Evolutionary conservation across 2,797 vertebrate species (phyloP), one percentile per base, ranked within the genome.

Genomic region (Phylloscopus collybita): DNA sequence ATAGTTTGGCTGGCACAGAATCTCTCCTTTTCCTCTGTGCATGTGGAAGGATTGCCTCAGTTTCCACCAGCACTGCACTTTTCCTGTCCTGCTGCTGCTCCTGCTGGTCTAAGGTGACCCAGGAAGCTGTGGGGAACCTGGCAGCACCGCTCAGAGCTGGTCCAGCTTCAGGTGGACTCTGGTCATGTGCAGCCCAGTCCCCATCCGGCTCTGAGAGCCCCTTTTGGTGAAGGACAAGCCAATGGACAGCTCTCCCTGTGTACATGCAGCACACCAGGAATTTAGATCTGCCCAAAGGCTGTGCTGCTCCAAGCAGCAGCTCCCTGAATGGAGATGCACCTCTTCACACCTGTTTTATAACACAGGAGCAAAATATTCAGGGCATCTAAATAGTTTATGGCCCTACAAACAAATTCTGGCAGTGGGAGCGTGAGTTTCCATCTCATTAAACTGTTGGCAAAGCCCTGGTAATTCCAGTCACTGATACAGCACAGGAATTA

Each of bases 391-490:
- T 73, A 95, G 89, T 90, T 96, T 95, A 90, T 94, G 69, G 29
- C 59, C 76, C 0, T 0, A 72, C 87, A 96, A 96, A 96, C 73
- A 92, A 86, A 93, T 92, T 61, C 93, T 96, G 96, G 95, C 95
- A 88, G 80, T 16, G 45, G 56, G 64, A 94, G 64, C 13, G 0
- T 44, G 76, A 95, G 92, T 97, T 96, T 97, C 94, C 95, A 92
- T 96, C 89, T 94, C 88, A 71, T 93, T 92, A 91, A 96, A 71
- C 83, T 93, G 85, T 65, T 96, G 95, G 96, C 95, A 96, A 88
- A 84, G 82, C 87, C 54, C 62, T 92, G 89, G 96, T 96, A 96
- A 97, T 97, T 95, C 96, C 96, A 95, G 87, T 90, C 92, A 81
- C 82, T 90, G 93, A 84, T 92, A 75, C 54, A 93, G 85, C 9